A percentile compares a stretch with the other conserved stretches of the same genome.
These are phyloP conservation scores for Agrypnus murinus DNA, from an alignment of 2,888 invertebrate genomes.

Conservation along the genomic window DNA sequence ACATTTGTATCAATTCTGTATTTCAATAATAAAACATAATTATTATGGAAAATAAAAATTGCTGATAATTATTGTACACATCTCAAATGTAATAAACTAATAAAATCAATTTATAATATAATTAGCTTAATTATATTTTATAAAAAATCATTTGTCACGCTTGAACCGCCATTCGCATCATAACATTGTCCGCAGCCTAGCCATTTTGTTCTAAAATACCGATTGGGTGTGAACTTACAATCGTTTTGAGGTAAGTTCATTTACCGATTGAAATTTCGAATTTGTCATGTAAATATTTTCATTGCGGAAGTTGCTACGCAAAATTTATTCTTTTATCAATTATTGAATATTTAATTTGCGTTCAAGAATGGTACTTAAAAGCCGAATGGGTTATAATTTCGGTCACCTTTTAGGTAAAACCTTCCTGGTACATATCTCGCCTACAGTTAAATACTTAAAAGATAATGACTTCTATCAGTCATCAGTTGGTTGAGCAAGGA, in stretches of 20 bases:
- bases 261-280: slow-evolving; percentile 44
- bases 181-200: neutral
- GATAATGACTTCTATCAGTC: neutral
- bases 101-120: too few species aligned
- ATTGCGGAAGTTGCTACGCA: neutral
- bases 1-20: too few species aligned
- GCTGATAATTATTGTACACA: too few species aligned
- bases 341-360: too few species aligned
- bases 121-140: too few species aligned
- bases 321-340: too few species aligned
- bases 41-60: too few species aligned
- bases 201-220: slow-evolving; percentile 56
- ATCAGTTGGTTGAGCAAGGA: neutral
- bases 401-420: too few species aligned
- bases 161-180: neutral
- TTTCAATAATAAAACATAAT: too few species aligned
- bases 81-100: too few species aligned
- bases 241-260: slow-evolving; percentile 42
- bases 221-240: slow-evolving; percentile 48
- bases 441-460: neutral
- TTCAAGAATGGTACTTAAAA: neutral
- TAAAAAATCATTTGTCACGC: too few species aligned
- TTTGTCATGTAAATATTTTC: neutral
- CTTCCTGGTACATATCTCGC: too few species aligned
- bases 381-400: neutral